Evolutionary conservation across 2,797 vertebrate species (phyloP), one percentile per base, ranked within the genome.

Genomic region (Pempheris klunzingeri): DNA sequence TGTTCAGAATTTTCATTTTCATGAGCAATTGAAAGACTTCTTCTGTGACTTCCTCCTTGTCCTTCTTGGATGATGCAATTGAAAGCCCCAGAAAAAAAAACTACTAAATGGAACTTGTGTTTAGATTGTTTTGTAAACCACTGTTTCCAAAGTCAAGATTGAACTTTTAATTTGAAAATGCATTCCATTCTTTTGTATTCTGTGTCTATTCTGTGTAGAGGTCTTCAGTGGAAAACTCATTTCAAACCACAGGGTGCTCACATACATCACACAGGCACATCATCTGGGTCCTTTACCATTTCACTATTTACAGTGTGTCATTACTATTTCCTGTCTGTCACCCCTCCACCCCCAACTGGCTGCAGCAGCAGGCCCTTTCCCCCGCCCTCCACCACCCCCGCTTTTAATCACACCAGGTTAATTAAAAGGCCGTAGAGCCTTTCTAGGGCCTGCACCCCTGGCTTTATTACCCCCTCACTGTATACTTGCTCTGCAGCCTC

Each of bases 401-500:
- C 88, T 94, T 95, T 95, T 94, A 96, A 95, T 96, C 94, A 94
- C 86, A 93, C 90, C 84, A 93, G 95, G 95, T 97, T 97, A 96
- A 96, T 96, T 97, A 96, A 96, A 96, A 93, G 86, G 83, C 88
- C 85, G 91, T 87, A 68, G 89, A 86, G 92, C 93, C 94, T 91
- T 93, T 95, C 90, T 94, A 80, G 70, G 44, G 86, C 91, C 93
- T 88, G 82, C 88, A 88, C 88, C 83, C 75, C 77, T 82, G 91
- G 87, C 92, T 94, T 94, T 95, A 95, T 94, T 96, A 93, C 91
- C 94, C 91, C 89, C 78, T 85, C 41, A 34, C 82, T 81, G 71
- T 90, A 85, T 78, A 88, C 83, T 81, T 81, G 80, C 86, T 87
- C 83, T 77, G 74, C 87, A 86, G 86, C 82, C 77, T 88, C 87